Evolutionary conservation across 2,888 invertebrate genomes (phyloP), one percentile per base, ranked within the genome.

Genomic region (Aporophyla nigra): DNA sequence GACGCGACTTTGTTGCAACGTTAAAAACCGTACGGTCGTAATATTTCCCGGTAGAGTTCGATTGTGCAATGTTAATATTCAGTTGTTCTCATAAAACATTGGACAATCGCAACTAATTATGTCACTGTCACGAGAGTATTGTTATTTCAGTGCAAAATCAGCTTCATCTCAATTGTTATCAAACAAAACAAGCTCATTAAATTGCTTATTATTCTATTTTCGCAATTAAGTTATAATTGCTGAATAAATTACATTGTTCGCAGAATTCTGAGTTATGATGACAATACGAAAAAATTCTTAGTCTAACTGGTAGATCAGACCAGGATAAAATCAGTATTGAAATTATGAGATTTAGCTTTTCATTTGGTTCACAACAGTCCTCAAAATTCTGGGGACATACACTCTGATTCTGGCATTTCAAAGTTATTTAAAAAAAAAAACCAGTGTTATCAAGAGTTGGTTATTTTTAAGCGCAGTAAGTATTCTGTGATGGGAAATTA

Each of bases 91-190:
- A 80, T 80, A 82, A 87, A 74, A 86, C 79, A 86, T 92, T 90
- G 81, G 82, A 89, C 88, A 92, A 90, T 82, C 56, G 54, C 70
- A 70, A 78, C 73, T 77, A 87, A 90, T 85, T 86, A 87, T 91
- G 90, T 86, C 90, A 90, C 85, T 88, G 88, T 86, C 88, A 83
- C 84, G 69, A 88, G 82, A 78, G 86, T 87, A 92, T 92, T 92
- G 91, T 91, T 86, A 85, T 87, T 88, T 85, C 81, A 79, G 77
- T 76, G 82, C 86, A 83, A 86, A 88, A 88, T 88, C 78, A 85
- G 84, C 74, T 79, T 73, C 74, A 86, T 89, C 80, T 79, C 82
- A 80, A 91, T 89, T 89, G 86, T 86, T 82, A 82, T 84, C 49
- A 84, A 87, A 86, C 83, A 83, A 89, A 87, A 86, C 86, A 83